These are phyloP conservation scores for Apis florea DNA, from an alignment of 1,140 invertebrate genomes.

Conservation along the genomic window DNA sequence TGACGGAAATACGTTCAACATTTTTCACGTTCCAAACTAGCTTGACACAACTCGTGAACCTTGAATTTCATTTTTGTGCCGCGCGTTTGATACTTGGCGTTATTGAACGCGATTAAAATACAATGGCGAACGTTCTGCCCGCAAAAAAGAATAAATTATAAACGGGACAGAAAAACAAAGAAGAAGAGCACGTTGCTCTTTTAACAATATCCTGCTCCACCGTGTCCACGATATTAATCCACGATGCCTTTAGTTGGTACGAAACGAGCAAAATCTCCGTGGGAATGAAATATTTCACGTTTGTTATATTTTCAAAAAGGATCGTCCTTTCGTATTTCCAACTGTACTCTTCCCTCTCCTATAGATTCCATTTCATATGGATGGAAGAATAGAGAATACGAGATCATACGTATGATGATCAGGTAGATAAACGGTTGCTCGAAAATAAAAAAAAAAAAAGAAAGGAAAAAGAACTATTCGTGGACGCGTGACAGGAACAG, in stretches of 20 bases:
- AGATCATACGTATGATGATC: background rate
- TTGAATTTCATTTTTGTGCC: background rate
- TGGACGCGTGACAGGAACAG: background rate
- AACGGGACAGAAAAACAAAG: background rate
- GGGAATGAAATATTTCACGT: slow-evolving; percentile 20
- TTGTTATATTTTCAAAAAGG: slow-evolving; percentile 24
- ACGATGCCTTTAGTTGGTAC: background rate
- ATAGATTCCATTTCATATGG: background rate
- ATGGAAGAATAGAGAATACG: background rate
- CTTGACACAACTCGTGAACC: background rate
- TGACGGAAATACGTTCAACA: background rate
- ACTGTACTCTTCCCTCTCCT: background rate
- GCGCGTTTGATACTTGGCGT: background rate
- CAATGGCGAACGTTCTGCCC: background rate
- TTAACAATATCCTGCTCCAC: background rate
- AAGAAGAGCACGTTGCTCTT: background rate
- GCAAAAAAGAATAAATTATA: background rate
- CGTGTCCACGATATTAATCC: background rate
- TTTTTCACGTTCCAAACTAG: background rate
- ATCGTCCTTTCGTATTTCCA: background rate
- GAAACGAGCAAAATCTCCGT: background rate
- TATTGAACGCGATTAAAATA: background rate
- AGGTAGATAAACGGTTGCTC: background rate
- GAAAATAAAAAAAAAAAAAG: background rate
- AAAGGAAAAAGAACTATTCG: background rate